Evolutionary conservation across 2,888 invertebrate species (phyloP).

Genomic region (Polymixis lichenea): DNA sequence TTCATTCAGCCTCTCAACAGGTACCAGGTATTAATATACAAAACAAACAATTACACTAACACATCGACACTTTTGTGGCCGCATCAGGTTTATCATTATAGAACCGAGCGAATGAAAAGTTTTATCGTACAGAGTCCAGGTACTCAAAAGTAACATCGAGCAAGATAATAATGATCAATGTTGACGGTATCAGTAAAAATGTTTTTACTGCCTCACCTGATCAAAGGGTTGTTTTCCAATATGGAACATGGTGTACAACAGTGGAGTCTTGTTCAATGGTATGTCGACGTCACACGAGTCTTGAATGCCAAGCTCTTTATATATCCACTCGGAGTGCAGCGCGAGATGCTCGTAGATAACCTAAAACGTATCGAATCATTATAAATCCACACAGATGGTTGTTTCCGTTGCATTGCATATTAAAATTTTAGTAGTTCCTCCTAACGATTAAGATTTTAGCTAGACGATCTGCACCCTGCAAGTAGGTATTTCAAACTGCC

Average conservation of each 20-base stretch:
- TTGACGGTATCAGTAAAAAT: not conserved
- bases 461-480: not conserved
- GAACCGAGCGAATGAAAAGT: too few species aligned
- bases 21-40: too few species aligned
- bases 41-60: too few species aligned
- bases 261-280: slow-evolving; percentile 84
- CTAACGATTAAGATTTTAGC: not conserved
- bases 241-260: slow-evolving; percentile 95
- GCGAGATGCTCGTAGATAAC: slow-evolving; percentile 93
- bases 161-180: too few species aligned
- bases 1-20: too few species aligned
- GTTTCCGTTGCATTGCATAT: not conserved
- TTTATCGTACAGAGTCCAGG: too few species aligned
- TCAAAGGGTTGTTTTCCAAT: slow-evolving; percentile 94
- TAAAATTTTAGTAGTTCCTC: not conserved
- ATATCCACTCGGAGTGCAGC: slow-evolving; percentile 92
- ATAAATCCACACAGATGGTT: not conserved
- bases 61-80: too few species aligned
- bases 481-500: not conserved
- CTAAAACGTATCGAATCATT: slow-evolving; percentile 78
- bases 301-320: slow-evolving; percentile 89
- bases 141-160: too few species aligned
- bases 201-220: slow-evolving; percentile 88
- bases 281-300: slow-evolving; percentile 75
- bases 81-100: too few species aligned